Evolutionary conservation across 2,888 invertebrate genomes (phyloP), one percentile per base, ranked within the genome.

Genomic region (Gastrophysa polygoni): DNA sequence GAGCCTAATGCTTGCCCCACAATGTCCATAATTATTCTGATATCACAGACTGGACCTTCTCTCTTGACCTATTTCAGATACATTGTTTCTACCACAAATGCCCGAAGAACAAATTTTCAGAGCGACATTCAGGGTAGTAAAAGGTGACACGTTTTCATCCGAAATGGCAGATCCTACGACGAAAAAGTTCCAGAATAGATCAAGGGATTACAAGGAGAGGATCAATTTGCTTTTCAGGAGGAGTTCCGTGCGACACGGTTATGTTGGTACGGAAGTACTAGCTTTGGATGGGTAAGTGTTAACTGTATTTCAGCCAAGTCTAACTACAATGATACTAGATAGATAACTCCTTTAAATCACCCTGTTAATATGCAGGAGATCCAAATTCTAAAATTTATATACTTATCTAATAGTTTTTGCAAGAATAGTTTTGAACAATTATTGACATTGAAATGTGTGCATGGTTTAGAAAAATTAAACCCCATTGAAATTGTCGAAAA

Each of bases 81-180:
- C 90, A 80, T 91, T 90, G 81, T 85, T 91, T 73, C 85, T 88
- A 66, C 85, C 88, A 49, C 88, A 90, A 73, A 89, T 90, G 46
- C 84, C 90, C 54, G 89, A 90, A 75, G 92, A 93, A 78, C 90
- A 92, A 80, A 87, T 92, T 60, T 95, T 93, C 82, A 86, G 93
- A 66, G 95, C 91, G 43, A 90, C 90, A 62, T 92, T 95, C 80
- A 86, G 89, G 70, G 89, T 93, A 64, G 83, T 83, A 54, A 84
- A 85, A 63, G 89, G 90, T 10, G 91, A 93, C 73, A 86, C 84
- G n/a, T 91, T 91, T 85, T 84, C 85, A 47, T 81, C 86, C 71
- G 88, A 88, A 67, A 82, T 91, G 71, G 87, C 89, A 43, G 87
- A 90, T 81, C 85, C 89, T 64, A 86, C 86, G 54, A 89, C 88